phyloP scores from a whole-genome alignment of 2,888 invertebrate genomes.

The Pseudococcus jackbeardsleyi region DNA sequence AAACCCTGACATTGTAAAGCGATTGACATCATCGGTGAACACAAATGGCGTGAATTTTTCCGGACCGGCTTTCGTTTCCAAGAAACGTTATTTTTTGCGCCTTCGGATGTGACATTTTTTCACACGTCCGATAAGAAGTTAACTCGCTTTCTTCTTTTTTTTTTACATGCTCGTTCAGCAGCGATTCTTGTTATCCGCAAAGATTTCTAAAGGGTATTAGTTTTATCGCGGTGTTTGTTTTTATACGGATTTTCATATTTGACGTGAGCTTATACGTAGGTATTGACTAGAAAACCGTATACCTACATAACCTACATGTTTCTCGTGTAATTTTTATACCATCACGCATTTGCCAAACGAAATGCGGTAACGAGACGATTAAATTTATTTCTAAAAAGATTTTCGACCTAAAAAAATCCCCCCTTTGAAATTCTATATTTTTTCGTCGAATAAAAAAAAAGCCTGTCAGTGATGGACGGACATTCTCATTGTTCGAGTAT shows the following conservation, averaged over 20 bases:
- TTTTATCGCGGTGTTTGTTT: conserved; percentile 34
- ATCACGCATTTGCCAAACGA: background rate
- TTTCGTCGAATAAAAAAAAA: background rate
- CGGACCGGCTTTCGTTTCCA: conserved; percentile 23
- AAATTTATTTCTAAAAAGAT: background rate
- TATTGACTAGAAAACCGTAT: background rate
- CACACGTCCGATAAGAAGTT: conserved; percentile 44
- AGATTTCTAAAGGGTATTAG: conserved; percentile 28
- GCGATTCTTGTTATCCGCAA: conserved; percentile 30
- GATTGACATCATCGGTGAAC: conserved; percentile 44
- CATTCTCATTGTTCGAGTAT: conserved; percentile 8
- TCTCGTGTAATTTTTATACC: background rate
- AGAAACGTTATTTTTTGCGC: conserved; percentile 23
- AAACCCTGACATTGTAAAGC: conserved; percentile 26
- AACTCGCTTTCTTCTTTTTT: background rate
- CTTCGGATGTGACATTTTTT: conserved; percentile 42
- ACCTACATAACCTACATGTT: background rate
- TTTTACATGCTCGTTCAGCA: background rate
- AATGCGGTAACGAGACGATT: conserved; percentile 24
- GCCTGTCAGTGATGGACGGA: background rate
- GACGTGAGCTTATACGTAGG: conserved; percentile 15
- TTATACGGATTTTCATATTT: conserved; percentile 31
- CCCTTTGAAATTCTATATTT: background rate
- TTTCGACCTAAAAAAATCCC: background rate
- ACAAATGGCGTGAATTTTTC: conserved; percentile 34